Evolutionary conservation across 2,113 vertebrate species (phyloP).

Genomic region (Geothlypis trichas): DNA sequence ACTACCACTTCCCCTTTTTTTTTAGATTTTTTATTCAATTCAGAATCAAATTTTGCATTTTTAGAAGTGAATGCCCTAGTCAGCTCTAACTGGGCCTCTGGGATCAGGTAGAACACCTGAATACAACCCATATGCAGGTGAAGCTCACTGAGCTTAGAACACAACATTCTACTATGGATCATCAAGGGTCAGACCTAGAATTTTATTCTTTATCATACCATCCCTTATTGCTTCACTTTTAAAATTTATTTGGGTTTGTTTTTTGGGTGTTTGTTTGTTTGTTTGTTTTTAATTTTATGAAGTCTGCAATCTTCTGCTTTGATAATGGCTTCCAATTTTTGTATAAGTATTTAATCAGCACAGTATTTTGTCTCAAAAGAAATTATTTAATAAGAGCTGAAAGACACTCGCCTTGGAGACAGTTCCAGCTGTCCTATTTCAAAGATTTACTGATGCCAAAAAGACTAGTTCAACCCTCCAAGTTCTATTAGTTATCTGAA

Average conservation of each 20-base stretch:
- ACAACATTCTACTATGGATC: not conserved
- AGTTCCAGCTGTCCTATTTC: not conserved
- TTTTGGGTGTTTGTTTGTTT: not conserved
- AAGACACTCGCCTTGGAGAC: not conserved
- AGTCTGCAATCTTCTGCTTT: not conserved
- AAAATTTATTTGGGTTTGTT: not conserved
- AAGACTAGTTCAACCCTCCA: not conserved
- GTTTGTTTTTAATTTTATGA: not conserved
- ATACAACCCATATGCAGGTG: not conserved
- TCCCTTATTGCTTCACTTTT: not conserved
- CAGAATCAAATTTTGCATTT: not conserved
- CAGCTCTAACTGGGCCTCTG: not conserved
- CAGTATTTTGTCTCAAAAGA: not conserved
- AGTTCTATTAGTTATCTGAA: not conserved
- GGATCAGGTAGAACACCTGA: not conserved
- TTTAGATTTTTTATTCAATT: not conserved
- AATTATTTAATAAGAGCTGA: not conserved
- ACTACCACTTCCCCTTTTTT: not conserved
- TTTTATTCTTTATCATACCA: not conserved
- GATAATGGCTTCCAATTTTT: not conserved
- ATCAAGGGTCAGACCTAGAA: not conserved
- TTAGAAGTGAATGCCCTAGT: not conserved
- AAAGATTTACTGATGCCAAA: not conserved
- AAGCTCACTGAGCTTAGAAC: not conserved
- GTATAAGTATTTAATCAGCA: not conserved